phyloP scores from a whole-genome alignment of 1,140 invertebrate species.

The Danaus plexippus region DNA sequence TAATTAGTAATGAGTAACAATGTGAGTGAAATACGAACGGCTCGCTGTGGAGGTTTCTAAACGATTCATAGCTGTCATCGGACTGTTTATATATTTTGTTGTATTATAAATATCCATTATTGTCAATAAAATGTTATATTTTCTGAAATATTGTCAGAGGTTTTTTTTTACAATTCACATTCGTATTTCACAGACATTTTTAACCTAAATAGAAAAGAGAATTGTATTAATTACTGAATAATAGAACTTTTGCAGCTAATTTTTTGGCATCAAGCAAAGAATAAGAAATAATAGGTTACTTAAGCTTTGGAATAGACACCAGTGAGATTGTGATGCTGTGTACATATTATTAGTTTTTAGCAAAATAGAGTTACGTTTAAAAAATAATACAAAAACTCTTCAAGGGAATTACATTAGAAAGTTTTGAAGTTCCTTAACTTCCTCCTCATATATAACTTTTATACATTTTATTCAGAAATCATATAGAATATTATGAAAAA shows the following conservation, averaged over 20 bases:
- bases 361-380: neutral
- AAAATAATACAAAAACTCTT: too few species aligned
- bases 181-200: slow-evolving; percentile 31
- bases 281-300: slow-evolving; percentile 48
- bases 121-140: slow-evolving; percentile 15
- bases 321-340: slow-evolving; percentile 47
- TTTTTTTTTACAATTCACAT: slow-evolving; percentile 12
- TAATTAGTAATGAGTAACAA: slow-evolving; percentile 59
- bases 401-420: too few species aligned
- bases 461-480: too few species aligned
- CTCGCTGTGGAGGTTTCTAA: neutral
- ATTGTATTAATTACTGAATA: slow-evolving; percentile 56
- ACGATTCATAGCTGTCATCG: slow-evolving; percentile 2
- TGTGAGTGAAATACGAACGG: slow-evolving; percentile 34
- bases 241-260: slow-evolving; percentile 57
- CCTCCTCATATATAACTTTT: too few species aligned
- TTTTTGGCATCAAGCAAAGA: slow-evolving; percentile 69
- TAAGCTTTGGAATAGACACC: slow-evolving; percentile 64
- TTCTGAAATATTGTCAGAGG: slow-evolving; percentile 6
- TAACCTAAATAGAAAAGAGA: slow-evolving; percentile 58
- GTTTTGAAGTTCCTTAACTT: too few species aligned
- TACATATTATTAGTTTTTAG: neutral
- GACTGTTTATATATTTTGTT: slow-evolving; percentile 9
- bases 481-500: too few species aligned
- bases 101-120: slow-evolving; percentile 13